phyloP scores from a whole-genome alignment of 2,888 invertebrate species.

The Corbicula japonica region DNA sequence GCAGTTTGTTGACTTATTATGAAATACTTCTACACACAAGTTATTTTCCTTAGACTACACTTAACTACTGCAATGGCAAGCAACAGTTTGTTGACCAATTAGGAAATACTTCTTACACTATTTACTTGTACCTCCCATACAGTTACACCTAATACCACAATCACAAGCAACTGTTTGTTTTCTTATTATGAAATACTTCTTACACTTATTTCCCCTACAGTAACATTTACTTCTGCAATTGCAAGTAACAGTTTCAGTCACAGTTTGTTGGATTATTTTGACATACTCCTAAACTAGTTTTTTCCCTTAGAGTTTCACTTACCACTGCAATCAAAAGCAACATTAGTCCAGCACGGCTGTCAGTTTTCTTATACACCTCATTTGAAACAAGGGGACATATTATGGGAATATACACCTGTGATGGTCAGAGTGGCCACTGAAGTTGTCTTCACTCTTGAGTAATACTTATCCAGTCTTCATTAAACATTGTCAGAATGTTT shows the following conservation, averaged over 20 bases:
- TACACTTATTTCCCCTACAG: not conserved
- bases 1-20: not conserved
- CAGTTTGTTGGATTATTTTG: conserved; percentile 5
- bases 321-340: not conserved
- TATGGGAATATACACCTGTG: too few relatives aligned
- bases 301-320: not conserved
- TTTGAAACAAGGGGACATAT: too few relatives aligned
- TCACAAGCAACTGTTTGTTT: not conserved
- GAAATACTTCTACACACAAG: not conserved
- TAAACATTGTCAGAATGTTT: too few relatives aligned
- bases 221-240: too few relatives aligned
- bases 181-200: not conserved
- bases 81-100: conserved; percentile 9
- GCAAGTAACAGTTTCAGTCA: too few relatives aligned
- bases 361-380: too few relatives aligned
- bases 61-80: too few relatives aligned
- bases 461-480: too few relatives aligned
- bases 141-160: not conserved
- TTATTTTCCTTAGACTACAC: not conserved
- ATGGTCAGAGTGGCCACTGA: too few relatives aligned
- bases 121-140: not conserved
- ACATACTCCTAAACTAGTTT: not conserved
- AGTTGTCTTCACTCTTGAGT: too few relatives aligned
- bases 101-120: not conserved
- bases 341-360: too few relatives aligned